Evolutionary conservation across 2,113 vertebrate species (phyloP), one percentile per base, ranked within the genome.

Genomic region (Micronisus gabar): DNA sequence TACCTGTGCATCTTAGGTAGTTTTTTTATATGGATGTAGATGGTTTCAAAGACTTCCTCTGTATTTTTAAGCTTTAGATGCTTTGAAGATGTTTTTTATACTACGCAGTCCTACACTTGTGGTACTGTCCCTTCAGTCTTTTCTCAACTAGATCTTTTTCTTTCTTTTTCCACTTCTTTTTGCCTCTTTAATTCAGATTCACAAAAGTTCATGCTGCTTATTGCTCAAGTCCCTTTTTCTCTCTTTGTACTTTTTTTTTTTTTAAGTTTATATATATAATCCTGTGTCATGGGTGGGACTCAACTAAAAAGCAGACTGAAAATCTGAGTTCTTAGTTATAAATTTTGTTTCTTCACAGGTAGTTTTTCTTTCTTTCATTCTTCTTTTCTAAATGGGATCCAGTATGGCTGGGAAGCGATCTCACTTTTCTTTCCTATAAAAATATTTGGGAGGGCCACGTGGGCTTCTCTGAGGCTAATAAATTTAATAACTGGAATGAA

Each of bases 31-130:
- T 16, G 17, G 6, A 11, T 36, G 6, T 11, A 5, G 23, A 9
- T 38, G 3, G 4, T 75, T 91, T 85, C 21, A 94, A 65, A 82
- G 15, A 21, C 34, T 56, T 82, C 18, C 29, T 92, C 25, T 38
- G 17, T 36, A 12, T 29, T 79, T 81, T 86, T 87, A 79, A 47
- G 38, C 10, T 48, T 94, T 12, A 76, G 10, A 36, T 50, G 8
- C 36, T 90, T 72, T 79, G 43, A 75, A 85, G 21, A 13, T 68
- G 1, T 23, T 18, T 73, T 29, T 72, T 79, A 13, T 34, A 11
- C 3, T 48, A 4, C n/a, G 13, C 12, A 56, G 22, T 53, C 9
- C 17, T 59, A 8, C 12, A 12, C 75, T 88, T 0, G 0, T 66
- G 16, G 4, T 71, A n/a, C 17, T 68, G 12, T 7, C 14, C 10